phyloP scores from a whole-genome alignment of 23 tunicate genomes.

The Clavelina lepadiformis region DNA sequence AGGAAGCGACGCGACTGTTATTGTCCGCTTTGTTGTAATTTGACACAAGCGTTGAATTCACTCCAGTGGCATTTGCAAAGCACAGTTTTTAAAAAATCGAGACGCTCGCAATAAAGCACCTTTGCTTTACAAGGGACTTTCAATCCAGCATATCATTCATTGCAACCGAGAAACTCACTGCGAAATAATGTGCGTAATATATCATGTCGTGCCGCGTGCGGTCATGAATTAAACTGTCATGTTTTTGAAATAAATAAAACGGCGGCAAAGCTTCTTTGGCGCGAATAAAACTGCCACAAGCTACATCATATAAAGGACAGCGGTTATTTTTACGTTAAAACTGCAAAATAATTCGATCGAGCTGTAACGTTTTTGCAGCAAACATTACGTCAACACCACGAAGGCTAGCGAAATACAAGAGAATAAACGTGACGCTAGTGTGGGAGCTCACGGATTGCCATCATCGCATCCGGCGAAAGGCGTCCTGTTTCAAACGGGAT shows the following conservation, averaged over 20 bases:
- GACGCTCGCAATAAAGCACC: not conserved
- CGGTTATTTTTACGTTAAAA: too few relatives aligned
- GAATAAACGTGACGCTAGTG: not conserved
- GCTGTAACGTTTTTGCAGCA: not conserved
- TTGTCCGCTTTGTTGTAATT: slow-evolving; percentile 42
- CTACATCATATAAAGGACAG: too few relatives aligned
- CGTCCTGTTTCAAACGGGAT: slow-evolving; percentile 36
- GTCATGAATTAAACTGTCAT: too few relatives aligned
- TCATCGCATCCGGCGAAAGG: slow-evolving; percentile 29
- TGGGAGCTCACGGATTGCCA: not conserved
- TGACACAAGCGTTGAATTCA: slow-evolving; percentile 29
- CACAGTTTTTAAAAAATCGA: not conserved
- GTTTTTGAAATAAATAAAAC: too few relatives aligned
- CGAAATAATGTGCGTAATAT: too few relatives aligned
- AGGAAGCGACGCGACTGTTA: slow-evolving; percentile 52
- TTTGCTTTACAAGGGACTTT: too few relatives aligned
- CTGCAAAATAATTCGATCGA: not conserved
- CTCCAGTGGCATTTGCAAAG: too few relatives aligned
- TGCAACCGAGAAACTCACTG: too few relatives aligned
- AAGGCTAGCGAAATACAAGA: not conserved
- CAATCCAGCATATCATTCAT: too few relatives aligned
- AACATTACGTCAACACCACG: not conserved
- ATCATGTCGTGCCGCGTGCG: too few relatives aligned
- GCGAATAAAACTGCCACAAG: not conserved
- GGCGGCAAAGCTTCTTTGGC: not conserved